Conservation (phyloP, 2,797 vertebrate genomes). For the Clarias laeviceps region DNA sequence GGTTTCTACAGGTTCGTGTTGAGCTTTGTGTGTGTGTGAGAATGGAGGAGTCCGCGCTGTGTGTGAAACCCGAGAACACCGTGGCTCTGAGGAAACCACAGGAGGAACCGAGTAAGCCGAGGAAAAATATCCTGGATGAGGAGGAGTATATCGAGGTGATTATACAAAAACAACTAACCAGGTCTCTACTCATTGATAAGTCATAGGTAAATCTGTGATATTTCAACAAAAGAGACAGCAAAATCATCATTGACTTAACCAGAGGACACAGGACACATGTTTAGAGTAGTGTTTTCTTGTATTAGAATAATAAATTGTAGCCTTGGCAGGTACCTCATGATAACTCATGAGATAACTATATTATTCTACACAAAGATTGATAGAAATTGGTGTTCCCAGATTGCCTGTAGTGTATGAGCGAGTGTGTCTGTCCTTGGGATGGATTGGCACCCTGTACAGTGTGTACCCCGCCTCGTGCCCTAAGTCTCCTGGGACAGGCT, state of each 20-base stretch:
- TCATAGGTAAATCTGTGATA: background rate
- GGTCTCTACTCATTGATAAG: background rate
- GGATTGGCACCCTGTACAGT: no score
- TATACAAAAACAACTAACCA: background rate
- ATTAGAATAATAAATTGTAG: background rate
- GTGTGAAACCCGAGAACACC: conserved; percentile 13
- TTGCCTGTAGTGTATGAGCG: no score
- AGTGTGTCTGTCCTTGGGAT: no score
- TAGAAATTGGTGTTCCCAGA: no score
- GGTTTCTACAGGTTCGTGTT: background rate
- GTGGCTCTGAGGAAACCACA: conserved; percentile 36
- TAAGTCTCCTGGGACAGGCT: no score
- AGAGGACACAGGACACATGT: background rate
- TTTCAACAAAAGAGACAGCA: background rate
- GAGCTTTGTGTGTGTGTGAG: background rate
- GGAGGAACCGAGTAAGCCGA: conserved; percentile 1
- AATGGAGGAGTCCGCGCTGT: conserved; percentile 26
- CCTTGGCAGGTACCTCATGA: background rate
- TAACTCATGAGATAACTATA: background rate
- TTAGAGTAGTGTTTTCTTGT: background rate
- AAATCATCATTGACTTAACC: background rate
- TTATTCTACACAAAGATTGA: background rate
- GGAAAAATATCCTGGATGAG: conserved; percentile 49
- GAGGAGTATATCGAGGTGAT: conserved; percentile 49
- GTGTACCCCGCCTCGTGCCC: no score